Evolutionary conservation across 2,113 vertebrate species (phyloP).

Genomic region (Leptobrachium ailaonicum): DNA sequence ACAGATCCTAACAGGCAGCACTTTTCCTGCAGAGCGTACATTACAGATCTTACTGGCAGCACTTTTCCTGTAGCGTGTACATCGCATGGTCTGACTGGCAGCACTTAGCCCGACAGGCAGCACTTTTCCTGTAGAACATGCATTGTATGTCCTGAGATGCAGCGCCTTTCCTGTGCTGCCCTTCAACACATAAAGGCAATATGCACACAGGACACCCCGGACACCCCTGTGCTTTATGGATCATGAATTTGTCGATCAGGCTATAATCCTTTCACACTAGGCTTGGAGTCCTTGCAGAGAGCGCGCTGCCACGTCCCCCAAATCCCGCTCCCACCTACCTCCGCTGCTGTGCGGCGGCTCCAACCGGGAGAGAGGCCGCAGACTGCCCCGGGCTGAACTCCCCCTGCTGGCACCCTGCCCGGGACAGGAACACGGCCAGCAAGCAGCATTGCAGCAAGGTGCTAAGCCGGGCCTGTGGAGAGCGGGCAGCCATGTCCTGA

Average conservation of each 20-base stretch:
- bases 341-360: not conserved
- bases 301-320: conserved; percentile 16
- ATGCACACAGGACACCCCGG: not conserved
- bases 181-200: no score
- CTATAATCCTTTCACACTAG: not conserved
- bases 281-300: not conserved
- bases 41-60: no score
- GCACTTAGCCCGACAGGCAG: no score
- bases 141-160: not conserved
- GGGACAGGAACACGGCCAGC: not conserved
- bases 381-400: conserved; percentile 30
- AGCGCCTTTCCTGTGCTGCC: not conserved
- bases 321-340: conserved; percentile 12
- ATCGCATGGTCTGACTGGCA: no score
- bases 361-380: conserved; percentile 2
- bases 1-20: no score
- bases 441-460: not conserved
- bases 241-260: no score
- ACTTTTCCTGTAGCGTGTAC: no score
- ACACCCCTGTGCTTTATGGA: not conserved
- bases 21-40: no score
- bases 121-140: not conserved
- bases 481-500: conserved; percentile 17
- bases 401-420: not conserved
- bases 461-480: not conserved